Base-by-base conservation (phyloP, 2,797 vertebrate species). In the Rhynchonycteris naso region DNA sequence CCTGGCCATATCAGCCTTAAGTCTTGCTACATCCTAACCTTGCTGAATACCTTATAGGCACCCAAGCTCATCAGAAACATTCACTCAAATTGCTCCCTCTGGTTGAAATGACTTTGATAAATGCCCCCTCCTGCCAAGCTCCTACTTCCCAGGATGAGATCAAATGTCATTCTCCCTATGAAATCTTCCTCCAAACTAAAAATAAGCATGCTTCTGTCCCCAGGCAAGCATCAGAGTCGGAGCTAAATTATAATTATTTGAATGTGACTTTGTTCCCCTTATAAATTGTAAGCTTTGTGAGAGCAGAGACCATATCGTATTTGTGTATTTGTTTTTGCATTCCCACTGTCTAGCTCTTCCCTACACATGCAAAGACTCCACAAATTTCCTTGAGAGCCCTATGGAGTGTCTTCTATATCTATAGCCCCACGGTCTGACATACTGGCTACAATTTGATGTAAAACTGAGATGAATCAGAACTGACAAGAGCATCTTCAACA, bases 381-480 rank as follows among this genome's bases (percentile, higher is more conserved):
- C 3, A 63, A 12, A 56, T 90, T 59, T 72, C 8, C 14, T 61
- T 71, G 78, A 18, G 30, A 69, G 65, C 14, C 30, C 11, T 30
- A 0, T 7, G 79, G 54, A 52, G 43, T 7, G 47, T 69, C 26
- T 78, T 15, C 65, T 80, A 28, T 52, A 63, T n/a, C n/a, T n/a
- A n/a, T n/a, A n/a, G 35, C 19, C 18, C 10, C 43, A 30, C 11
- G 58, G 30, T 43, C 38, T 79, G 9, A 66, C 28, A 71, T 10
- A 52, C 59, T 21, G 12, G 9, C 22, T 76, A 4, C 82, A 82
- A 71, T 66, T 56, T 74, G 38, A 52, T 74, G 22, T 63, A 33
- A 94, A 90, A 75, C 22, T 63, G 15, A 52, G 33, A 59, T 54
- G 43, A 35, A 94, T 33, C 54, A 91, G 83, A 90, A 71, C 52